phyloP scores from a whole-genome alignment of 2,113 vertebrate species.

The Geococcyx californianus region DNA sequence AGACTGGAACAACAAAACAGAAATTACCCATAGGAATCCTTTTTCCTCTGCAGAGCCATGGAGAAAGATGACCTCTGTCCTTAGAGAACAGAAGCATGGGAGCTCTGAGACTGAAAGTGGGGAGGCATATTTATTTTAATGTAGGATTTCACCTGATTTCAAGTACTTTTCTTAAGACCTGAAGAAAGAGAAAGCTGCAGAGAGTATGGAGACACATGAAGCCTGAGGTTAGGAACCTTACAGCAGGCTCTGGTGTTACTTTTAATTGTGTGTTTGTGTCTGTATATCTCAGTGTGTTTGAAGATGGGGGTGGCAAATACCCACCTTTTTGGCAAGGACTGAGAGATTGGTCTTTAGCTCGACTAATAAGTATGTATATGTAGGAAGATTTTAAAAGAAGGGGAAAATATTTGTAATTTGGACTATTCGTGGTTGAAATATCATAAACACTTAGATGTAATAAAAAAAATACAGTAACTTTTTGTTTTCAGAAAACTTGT shows the following conservation, averaged over 20 bases:
- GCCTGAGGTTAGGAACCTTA: not conserved
- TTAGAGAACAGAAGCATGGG: not conserved
- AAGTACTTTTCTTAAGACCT: not conserved
- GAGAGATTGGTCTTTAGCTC: not conserved
- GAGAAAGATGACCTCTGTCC: not conserved
- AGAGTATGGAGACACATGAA: not conserved
- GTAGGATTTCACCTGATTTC: not conserved
- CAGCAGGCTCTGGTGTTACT: not conserved
- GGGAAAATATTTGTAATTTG: not conserved
- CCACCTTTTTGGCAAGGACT: not conserved
- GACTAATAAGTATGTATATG: accelerated
- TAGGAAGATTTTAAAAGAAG: not conserved
- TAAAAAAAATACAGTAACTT: not conserved
- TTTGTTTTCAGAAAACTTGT: not conserved
- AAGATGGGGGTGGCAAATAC: not conserved
- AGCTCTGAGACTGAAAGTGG: not conserved
- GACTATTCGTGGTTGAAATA: not conserved
- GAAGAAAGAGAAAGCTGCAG: not conserved
- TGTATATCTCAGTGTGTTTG: not conserved
- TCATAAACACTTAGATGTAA: not conserved
- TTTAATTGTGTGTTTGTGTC: not conserved
- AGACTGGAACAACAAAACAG: not conserved
- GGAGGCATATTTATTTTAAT: not conserved
- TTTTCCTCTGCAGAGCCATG: not conserved
- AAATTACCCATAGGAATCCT: not conserved